These are phyloP conservation scores for Nephrocerus scutellatus DNA, from an alignment of 2,888 invertebrate species.

Conservation along the genomic window DNA sequence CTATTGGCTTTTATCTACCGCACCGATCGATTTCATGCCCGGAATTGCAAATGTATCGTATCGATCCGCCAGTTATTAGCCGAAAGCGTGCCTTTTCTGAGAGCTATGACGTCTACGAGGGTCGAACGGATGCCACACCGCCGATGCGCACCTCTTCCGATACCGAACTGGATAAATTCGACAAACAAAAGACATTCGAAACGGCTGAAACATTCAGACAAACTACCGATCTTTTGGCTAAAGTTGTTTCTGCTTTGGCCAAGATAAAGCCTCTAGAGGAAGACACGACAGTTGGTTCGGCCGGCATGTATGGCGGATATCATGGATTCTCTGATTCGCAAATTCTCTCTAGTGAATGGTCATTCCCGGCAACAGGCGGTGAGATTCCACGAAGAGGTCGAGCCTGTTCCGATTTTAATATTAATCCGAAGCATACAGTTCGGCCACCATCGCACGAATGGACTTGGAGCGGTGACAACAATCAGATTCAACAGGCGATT, in stretches of 20 bases:
- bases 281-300: conserved; percentile 29
- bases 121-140: conserved; percentile 22
- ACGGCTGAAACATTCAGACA: conserved; percentile 64
- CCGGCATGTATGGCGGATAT: conserved; percentile 48
- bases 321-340: conserved; percentile 68
- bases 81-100: conserved; percentile 61
- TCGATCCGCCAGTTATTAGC: conserved; percentile 48
- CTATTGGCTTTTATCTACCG: conserved; percentile 39
- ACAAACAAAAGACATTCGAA: conserved; percentile 62
- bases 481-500: conserved; percentile 46
- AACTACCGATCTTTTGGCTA: conserved; percentile 67
- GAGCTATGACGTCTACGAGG: conserved; percentile 49
- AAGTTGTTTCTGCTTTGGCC: conserved; percentile 71
- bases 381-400: conserved; percentile 50
- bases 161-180: conserved; percentile 69
- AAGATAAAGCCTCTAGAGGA: conserved; percentile 51
- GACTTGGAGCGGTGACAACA: conserved; percentile 48
- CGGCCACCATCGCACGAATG: conserved; percentile 39
- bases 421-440: conserved; percentile 30
- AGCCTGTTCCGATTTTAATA: conserved; percentile 56
- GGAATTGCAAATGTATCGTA: conserved; percentile 59
- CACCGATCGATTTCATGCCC: conserved; percentile 63
- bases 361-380: conserved; percentile 44
- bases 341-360: conserved; percentile 67
- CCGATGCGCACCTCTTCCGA: conserved; percentile 62